Evolutionary conservation across 2,888 invertebrate genomes (phyloP), one percentile per base, ranked within the genome.

Genomic region (Masnerella sp.): DNA sequence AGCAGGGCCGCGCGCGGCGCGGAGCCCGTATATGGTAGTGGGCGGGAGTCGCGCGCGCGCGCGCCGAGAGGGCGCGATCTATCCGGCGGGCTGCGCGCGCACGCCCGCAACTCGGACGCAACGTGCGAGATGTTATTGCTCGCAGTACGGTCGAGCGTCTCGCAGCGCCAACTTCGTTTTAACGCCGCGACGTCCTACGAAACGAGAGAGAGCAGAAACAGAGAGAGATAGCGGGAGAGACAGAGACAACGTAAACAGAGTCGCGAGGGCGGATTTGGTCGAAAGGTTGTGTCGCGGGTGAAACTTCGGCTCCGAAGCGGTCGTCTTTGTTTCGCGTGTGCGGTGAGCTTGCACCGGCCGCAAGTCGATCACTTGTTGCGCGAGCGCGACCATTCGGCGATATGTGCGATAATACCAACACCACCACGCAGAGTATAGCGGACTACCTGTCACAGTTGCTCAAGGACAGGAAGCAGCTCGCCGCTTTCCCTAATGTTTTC

Each of bases 381-480:
- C 72, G 61, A 54, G 11, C 47, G 45, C 34, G 52, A 52, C 3
- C 70, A 34, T 40, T 43, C 45, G 64, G 18, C 71, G 59, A 72
- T 51, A 87, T 87, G 87, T 85, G 87, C 83, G 87, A 87, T 83
- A 86, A 85, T 82, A 84, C 84, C 79, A 87, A 85, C 80, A 81
- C 93, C 85, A 95, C 94, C 89, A 96, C 96, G 90, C 96, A 96
- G 90, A 96, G 96, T 91, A 96, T 96, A 91, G 97, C 99, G 90
- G 99, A 99, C 91, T 99, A 99, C 92, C 93, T 99, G 92, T 98
- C 99, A 89, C 99, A 99, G 91, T 93, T 99, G 91, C 93, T 99
- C 89, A 99, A 99, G 93, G 99, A 99, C 93, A 96, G 98, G 92
- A 99, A 99, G 92, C 98, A 99, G 92, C 93, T 99, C 89, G 97